A percentile compares a stretch with the other conserved stretches of the same genome.
phyloP scores from a whole-genome alignment of 1,140 invertebrate genomes.

The Dufourea novaeangliae region DNA sequence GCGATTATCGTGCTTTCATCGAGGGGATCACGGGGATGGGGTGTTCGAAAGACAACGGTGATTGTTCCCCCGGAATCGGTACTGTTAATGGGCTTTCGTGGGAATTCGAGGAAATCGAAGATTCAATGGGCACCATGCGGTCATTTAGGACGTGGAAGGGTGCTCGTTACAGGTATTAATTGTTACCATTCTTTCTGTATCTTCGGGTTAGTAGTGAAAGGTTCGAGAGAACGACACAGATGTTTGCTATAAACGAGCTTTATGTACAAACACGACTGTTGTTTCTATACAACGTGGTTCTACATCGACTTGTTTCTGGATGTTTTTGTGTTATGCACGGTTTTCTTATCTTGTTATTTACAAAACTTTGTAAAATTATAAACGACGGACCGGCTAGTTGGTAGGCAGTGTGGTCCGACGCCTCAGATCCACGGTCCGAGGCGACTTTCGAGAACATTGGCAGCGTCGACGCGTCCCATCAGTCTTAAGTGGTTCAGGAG shows the following conservation, averaged over 20 bases:
- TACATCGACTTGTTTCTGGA: constrained; percentile 54
- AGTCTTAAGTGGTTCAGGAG: constrained; percentile 93
- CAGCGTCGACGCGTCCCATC: constrained; percentile 96
- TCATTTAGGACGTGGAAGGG: background rate
- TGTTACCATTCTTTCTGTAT: too few relatives aligned
- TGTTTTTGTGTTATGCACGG: constrained; percentile 17
- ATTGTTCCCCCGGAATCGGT: background rate
- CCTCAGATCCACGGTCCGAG: constrained; percentile 87
- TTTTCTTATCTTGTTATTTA: constrained; percentile 53
- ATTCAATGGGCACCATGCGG: background rate
- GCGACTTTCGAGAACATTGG: constrained; percentile 92
- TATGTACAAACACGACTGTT: constrained; percentile 66
- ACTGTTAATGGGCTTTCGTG: background rate
- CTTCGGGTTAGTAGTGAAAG: background rate
- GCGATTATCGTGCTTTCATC: background rate
- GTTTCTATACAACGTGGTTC: constrained; percentile 56
- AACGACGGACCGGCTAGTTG: constrained; percentile 7
- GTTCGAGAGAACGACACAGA: background rate
- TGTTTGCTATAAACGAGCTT: constrained; percentile 65
- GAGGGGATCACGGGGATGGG: background rate
- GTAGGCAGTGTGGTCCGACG: constrained; percentile 23
- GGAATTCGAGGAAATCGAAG: background rate
- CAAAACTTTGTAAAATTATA: constrained; percentile 55
- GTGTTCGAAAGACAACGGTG: background rate
- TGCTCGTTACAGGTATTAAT: too few relatives aligned